Percentiles rank a stretch among this genome's conserved stretches.
Conservation (phyloP, 2,797 vertebrate genomes). For the Phalloptychus januarius region DNA sequence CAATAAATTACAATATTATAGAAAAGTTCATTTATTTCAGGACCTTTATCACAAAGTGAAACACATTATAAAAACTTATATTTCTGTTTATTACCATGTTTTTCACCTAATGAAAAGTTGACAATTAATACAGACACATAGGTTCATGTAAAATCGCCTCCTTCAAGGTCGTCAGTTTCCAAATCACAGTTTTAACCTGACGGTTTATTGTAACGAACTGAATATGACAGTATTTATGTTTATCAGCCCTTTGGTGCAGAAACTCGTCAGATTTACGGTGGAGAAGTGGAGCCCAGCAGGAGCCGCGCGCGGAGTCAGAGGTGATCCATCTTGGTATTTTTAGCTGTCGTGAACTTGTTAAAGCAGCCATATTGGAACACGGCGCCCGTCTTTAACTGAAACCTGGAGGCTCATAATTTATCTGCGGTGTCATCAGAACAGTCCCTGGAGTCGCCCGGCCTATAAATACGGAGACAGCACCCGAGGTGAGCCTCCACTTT, state of each 20-base stretch:
- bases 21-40: background rate
- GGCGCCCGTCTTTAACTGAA: background rate
- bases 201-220: background rate
- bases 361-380: slow-evolving; percentile 28
- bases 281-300: background rate
- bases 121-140: too few relatives aligned
- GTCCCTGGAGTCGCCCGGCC: slow-evolving; percentile 25
- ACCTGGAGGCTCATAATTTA: slow-evolving; percentile 20
- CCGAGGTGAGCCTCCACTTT: slow-evolving; percentile 23
- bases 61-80: background rate
- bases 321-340: slow-evolving; percentile 15
- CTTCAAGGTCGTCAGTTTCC: too few relatives aligned
- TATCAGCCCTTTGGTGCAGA: background rate
- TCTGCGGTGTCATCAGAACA: slow-evolving; percentile 56
- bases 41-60: background rate
- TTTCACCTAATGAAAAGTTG: background rate
- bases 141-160: too few relatives aligned
- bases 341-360: slow-evolving; percentile 29
- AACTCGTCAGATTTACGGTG: background rate
- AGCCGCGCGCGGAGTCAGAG: slow-evolving; percentile 11
- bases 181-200: too few relatives aligned
- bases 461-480: slow-evolving; percentile 41
- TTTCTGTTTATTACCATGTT: background rate
- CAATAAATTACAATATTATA: background rate
- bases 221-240: background rate